Evolutionary conservation across 2,888 invertebrate species (phyloP).

Genomic region (Dilophus febrilis): DNA sequence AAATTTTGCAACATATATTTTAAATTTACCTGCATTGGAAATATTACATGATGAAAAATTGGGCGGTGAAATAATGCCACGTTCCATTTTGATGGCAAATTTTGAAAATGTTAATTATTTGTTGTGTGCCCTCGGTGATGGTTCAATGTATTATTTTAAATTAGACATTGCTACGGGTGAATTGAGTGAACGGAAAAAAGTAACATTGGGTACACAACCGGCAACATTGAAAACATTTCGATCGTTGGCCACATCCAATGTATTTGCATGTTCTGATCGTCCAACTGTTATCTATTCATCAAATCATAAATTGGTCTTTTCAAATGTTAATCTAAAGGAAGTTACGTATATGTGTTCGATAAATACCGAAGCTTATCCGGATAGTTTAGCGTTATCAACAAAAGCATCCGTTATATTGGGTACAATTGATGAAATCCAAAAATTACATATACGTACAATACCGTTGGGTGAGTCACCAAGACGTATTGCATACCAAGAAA

Average conservation of each 20-base stretch:
- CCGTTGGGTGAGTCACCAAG: slow-evolving; percentile 88
- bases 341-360: slow-evolving; percentile 97
- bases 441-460: slow-evolving; percentile 90
- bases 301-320: slow-evolving; percentile 95
- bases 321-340: slow-evolving; percentile 90
- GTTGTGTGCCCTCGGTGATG: slow-evolving; percentile 89
- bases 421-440: slow-evolving; percentile 97
- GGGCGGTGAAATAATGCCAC: slow-evolving; percentile 90
- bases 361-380: slow-evolving; percentile 88
- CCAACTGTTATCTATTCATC: slow-evolving; percentile 98
- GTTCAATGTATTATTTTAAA: slow-evolving; percentile 91
- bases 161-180: slow-evolving; percentile 57
- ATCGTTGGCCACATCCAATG: slow-evolving; percentile 81
- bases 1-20: slow-evolving; percentile 80
- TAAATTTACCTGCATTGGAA: slow-evolving; percentile 62
- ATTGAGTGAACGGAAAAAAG: slow-evolving; percentile 80
- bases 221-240: slow-evolving; percentile 82
- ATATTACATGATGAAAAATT: slow-evolving; percentile 74
- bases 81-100: slow-evolving; percentile 86
- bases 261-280: slow-evolving; percentile 96
- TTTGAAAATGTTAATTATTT: slow-evolving; percentile 85
- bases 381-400: slow-evolving; percentile 40
- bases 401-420: slow-evolving; percentile 57
- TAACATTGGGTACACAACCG: slow-evolving; percentile 93
- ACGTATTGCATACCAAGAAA: slow-evolving; percentile 88